Percentiles rank a stretch among this genome's conserved stretches.
Evolutionary conservation across 2,888 invertebrate genomes (phyloP).

Genomic region (Gibbula magus): DNA sequence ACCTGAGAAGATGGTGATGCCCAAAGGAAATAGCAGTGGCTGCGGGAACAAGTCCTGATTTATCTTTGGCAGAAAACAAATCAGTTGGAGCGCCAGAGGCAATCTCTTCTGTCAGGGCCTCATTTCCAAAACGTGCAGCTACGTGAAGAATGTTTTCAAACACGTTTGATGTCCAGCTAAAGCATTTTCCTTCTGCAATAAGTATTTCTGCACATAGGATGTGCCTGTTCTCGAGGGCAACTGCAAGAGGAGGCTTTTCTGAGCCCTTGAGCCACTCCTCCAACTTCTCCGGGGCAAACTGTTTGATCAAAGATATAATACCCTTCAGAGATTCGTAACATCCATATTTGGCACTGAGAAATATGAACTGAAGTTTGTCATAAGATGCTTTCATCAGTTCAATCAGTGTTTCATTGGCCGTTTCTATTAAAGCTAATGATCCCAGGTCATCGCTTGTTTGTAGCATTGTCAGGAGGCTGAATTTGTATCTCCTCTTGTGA

Average conservation of each 20-base stretch:
- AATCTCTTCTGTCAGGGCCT: slow-evolving; percentile 33
- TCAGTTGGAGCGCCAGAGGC: not conserved
- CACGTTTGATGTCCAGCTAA: slow-evolving; percentile 26
- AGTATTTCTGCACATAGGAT: slow-evolving; percentile 9
- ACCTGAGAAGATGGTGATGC: slow-evolving; percentile 26
- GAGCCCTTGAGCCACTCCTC: not conserved
- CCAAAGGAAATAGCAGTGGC: slow-evolving; percentile 36
- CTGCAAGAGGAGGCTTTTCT: slow-evolving; percentile 21
- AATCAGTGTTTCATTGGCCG: slow-evolving; percentile 31
- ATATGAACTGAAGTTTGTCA: slow-evolving; percentile 28
- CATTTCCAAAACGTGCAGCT: slow-evolving; percentile 35
- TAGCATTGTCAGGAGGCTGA: not conserved
- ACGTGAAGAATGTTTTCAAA: slow-evolving; percentile 46
- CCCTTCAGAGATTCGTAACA: slow-evolving; percentile 35
- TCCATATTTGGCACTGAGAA: slow-evolving; percentile 33
- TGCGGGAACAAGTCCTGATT: slow-evolving; percentile 33
- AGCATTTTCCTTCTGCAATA: not conserved
- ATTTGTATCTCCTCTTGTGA: not conserved
- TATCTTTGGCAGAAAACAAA: slow-evolving; percentile 30
- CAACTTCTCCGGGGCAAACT: slow-evolving; percentile 9
- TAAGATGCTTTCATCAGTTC: slow-evolving; percentile 25
- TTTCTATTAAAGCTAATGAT: slow-evolving; percentile 24
- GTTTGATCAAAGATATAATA: slow-evolving; percentile 27
- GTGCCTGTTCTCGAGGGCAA: slow-evolving; percentile 31
- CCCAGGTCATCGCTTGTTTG: slow-evolving; percentile 14